Evolutionary conservation across 2,888 invertebrate genomes (phyloP), one percentile per base, ranked within the genome.

Genomic region (Mechanitis messenoides): DNA sequence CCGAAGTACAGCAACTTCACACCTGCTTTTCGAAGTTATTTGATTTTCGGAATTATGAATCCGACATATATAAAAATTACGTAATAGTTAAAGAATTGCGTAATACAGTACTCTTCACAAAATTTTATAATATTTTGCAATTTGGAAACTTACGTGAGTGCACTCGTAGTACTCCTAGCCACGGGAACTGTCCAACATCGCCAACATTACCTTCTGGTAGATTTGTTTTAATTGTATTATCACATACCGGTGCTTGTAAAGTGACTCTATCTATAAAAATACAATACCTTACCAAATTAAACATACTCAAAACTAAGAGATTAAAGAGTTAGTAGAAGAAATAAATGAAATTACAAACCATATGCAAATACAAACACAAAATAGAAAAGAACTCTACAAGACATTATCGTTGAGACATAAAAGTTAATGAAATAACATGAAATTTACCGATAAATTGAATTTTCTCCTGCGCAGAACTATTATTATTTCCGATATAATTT

Each of bases 141-240:
- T 28, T 54, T 53, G 45, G 2, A 28, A 33, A 73, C 80, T 77
- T 69, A 85, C 84, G 77, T n/a, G 79, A 45, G 58, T 78, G 74
- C 0, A 80, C 76, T 11, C 78, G 65, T 2, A 85, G 64, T 0
- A 84, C 69, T 2, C 84, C 85, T 0, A 84, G 72, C 85, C 85
- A 85, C 0, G 80, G 77, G 50, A 81, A 78, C 1, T 54, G 57
- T 0, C 62, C 65, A 1, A 65, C 68, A 54, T 80, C 74, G 0
- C 74, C 73, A 4, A 72, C 50, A 53, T 72, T 70, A 0, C 75
- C 75, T 59, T 73, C 74, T 9, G 31, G 45, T 20, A 60, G 47
- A 55, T 56, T 33, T 31, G 59, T 33, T 55, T 55, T 42, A 20
- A n/a, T 59, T 3, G 56, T 45, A 5, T 33, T 20, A 20, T 65